phyloP scores from a whole-genome alignment of 2,113 vertebrate species.

The Myocastor coypus region DNA sequence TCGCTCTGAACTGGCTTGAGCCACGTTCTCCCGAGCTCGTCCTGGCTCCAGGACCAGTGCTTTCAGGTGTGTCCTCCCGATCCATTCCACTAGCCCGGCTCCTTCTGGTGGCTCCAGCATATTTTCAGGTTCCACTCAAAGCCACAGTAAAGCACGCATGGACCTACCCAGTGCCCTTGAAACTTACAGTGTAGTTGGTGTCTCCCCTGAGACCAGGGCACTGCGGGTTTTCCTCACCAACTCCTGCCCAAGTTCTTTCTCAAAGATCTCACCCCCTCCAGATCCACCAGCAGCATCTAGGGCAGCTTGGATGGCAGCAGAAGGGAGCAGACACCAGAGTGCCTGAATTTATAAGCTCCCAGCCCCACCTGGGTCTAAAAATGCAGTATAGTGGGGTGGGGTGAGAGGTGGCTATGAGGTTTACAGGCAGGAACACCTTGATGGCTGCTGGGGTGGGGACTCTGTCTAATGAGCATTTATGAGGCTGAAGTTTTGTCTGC shows the following conservation, averaged over 20 bases:
- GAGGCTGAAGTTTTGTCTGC: conserved; percentile 60
- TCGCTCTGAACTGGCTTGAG: neutral
- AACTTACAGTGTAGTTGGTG: neutral
- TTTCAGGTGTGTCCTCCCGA: neutral
- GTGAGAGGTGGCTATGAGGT: conserved; percentile 14
- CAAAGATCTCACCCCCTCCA: conserved; percentile 61
- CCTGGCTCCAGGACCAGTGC: neutral
- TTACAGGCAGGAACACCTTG: conserved; percentile 70
- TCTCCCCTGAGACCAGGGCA: neutral
- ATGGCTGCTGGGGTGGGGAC: conserved; percentile 14
- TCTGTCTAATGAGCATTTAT: conserved; percentile 75
- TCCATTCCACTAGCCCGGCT: accelerated
- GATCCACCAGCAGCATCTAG: conserved; percentile 42
- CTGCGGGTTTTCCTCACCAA: neutral
- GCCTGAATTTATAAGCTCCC: conserved; percentile 71
- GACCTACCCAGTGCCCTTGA: conserved; percentile 5
- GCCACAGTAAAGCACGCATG: neutral
- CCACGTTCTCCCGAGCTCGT: neutral
- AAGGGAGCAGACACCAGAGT: neutral
- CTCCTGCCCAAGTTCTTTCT: neutral
- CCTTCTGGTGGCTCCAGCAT: neutral
- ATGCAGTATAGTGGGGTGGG: neutral
- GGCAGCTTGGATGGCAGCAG: conserved; percentile 1
- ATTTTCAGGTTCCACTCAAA: conserved; percentile 16
- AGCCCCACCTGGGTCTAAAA: neutral